These are phyloP conservation scores for Pammene aurita DNA, from an alignment of 2,888 invertebrate genomes.

Conservation along the genomic window DNA sequence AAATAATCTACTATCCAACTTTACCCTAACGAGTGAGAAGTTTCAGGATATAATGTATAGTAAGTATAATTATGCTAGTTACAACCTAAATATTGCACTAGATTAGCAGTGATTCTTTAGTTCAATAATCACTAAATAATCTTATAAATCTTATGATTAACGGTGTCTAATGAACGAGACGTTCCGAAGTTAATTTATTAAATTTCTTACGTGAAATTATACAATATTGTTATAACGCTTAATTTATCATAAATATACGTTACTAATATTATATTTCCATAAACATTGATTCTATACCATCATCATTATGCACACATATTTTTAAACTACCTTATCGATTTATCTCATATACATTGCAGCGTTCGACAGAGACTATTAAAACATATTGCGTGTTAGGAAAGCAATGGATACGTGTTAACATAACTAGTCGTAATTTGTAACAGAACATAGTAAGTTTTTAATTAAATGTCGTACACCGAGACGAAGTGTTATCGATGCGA, in stretches of 20 bases:
- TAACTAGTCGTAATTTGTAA: not conserved
- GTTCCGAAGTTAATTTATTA: not conserved
- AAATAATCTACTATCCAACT: too few relatives aligned
- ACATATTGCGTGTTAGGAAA: not conserved
- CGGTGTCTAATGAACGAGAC: not conserved
- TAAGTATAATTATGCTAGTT: too few relatives aligned
- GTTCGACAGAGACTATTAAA: not conserved
- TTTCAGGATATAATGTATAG: too few relatives aligned
- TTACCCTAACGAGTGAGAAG: too few relatives aligned
- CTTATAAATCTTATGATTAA: too few relatives aligned
- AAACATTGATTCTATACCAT: constrained; percentile 22
- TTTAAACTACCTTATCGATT: not conserved
- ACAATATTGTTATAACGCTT: not conserved
- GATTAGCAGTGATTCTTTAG: too few relatives aligned
- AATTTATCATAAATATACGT: not conserved
- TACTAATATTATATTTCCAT: constrained; percentile 2
- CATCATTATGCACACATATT: not conserved
- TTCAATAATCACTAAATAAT: too few relatives aligned
- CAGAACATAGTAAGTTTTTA: constrained; percentile 21
- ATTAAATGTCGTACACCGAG: constrained; percentile 11
- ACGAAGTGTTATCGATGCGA: constrained; percentile 25
- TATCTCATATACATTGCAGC: not conserved
- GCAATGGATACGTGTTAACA: constrained; percentile 3
- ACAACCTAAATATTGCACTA: too few relatives aligned
- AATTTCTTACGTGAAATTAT: not conserved